Evolutionary conservation across 2,888 invertebrate genomes (phyloP).

Genomic region (Drosophila parthenogenetica): DNA sequence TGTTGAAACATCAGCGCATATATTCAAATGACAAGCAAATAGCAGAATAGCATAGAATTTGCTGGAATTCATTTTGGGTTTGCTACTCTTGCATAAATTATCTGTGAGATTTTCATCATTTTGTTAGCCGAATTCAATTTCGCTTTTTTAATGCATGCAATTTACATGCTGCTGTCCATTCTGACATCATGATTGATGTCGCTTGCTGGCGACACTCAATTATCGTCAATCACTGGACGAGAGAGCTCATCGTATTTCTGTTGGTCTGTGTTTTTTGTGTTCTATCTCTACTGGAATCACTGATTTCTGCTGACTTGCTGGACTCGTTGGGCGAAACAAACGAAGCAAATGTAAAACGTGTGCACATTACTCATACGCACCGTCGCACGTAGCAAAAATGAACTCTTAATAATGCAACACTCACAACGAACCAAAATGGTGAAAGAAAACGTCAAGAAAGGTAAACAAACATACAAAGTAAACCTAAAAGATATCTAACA

Average conservation of each 20-base stretch:
- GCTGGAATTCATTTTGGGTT: constrained; percentile 39
- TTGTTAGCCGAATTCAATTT: constrained; percentile 78
- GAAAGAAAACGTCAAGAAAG: too few species aligned
- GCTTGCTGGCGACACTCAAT: constrained; percentile 75
- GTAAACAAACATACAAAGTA: constrained; percentile 17
- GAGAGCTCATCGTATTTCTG: constrained; percentile 14
- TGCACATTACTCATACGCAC: constrained; percentile 71
- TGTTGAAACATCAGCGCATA: constrained; percentile 47
- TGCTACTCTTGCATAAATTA: constrained; percentile 65
- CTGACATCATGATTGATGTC: constrained; percentile 76
- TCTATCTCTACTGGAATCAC: not conserved
- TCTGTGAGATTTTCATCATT: constrained; percentile 70
- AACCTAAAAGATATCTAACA: constrained; percentile 26
- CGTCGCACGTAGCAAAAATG: constrained; percentile 25
- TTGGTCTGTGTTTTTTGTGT: not conserved
- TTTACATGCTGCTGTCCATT: constrained; percentile 76
- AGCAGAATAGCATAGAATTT: constrained; percentile 49
- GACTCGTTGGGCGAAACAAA: constrained; percentile 24
- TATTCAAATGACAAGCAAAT: constrained; percentile 62
- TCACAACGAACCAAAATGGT: not conserved
- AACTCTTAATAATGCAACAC: constrained; percentile 48
- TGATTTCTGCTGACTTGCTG: constrained; percentile 45
- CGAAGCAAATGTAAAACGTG: constrained; percentile 47
- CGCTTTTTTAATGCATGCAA: constrained; percentile 69
- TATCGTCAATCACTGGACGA: constrained; percentile 76